These are phyloP conservation scores for Cyclopterus lumpus DNA, from an alignment of 2,797 vertebrate genomes.

Conservation along the genomic window DNA sequence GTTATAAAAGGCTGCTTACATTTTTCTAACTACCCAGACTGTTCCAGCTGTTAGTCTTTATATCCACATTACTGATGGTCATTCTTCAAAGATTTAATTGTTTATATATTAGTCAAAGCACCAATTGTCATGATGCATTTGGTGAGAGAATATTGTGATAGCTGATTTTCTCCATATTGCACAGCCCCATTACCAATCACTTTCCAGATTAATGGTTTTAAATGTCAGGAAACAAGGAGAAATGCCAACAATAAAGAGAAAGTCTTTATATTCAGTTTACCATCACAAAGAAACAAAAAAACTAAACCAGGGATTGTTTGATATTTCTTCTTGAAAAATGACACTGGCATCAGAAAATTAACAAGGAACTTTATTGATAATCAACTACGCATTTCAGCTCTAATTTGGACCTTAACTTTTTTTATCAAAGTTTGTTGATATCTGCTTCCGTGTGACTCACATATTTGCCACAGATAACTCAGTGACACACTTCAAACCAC, in stretches of 20 bases:
- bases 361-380: neutral
- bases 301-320: neutral
- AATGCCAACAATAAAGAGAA: neutral
- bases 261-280: neutral
- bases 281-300: neutral
- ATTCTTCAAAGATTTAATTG: neutral
- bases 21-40: neutral
- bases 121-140: neutral
- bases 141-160: neutral
- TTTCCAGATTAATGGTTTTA: neutral
- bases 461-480: slow-evolving; percentile 70
- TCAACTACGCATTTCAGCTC: neutral
- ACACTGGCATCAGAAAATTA: neutral
- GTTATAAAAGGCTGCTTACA: neutral
- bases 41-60: neutral
- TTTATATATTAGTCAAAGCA: neutral
- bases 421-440: slow-evolving; percentile 36
- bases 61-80: neutral
- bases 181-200: too few species aligned
- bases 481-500: slow-evolving; percentile 67
- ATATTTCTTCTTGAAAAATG: neutral
- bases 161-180: neutral
- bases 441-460: slow-evolving; percentile 23
- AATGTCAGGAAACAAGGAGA: neutral
- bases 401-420: neutral